Percentiles rank a stretch among this genome's conserved stretches.
Evolutionary conservation across 2,113 vertebrate genomes (phyloP).

Genomic region (Seriola aureovittata): DNA sequence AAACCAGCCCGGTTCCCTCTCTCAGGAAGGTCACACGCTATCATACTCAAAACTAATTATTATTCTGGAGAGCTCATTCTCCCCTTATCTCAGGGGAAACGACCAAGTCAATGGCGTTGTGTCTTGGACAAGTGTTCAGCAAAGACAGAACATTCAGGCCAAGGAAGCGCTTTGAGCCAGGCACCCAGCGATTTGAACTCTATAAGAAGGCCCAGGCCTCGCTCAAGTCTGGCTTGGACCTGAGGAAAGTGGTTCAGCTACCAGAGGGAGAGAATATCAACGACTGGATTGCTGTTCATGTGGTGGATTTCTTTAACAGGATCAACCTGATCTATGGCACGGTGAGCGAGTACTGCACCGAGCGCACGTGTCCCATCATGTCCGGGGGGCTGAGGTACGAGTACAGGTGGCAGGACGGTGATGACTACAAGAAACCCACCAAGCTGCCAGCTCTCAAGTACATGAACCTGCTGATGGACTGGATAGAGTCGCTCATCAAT

Average conservation of each 20-base stretch:
- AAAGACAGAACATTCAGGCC: constrained; percentile 98
- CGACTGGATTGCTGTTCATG: constrained; percentile 96
- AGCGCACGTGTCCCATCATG: constrained; percentile 95
- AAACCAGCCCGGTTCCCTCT: constrained; percentile 14
- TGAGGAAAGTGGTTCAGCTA: constrained; percentile 94
- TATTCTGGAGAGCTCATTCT: constrained; percentile 40
- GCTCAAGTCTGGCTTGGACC: constrained; percentile 94
- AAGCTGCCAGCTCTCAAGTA: constrained; percentile 94
- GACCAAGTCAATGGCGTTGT: constrained; percentile 89
- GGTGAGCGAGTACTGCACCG: constrained; percentile 94
- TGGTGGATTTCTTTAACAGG: constrained; percentile 98
- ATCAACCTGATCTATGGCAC: constrained; percentile 99
- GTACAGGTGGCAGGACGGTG: constrained; percentile 96
- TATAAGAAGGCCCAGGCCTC: constrained; percentile 98
- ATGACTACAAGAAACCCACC: constrained; percentile 93
- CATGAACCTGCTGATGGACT: constrained; percentile 98
- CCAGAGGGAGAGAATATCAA: constrained; percentile 92
- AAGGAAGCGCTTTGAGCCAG: constrained; percentile 93
- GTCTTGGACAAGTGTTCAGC: constrained; percentile 97
- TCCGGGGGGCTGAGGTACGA: constrained; percentile 94
- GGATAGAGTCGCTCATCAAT: constrained; percentile 97
- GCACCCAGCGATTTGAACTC: constrained; percentile 95
- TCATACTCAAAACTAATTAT: constrained; percentile 50
- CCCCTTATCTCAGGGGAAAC: constrained; percentile 56
- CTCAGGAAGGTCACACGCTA: constrained; percentile 38